These are phyloP conservation scores for Gallinago stenura DNA, from an alignment of 2,797 vertebrate species.

Conservation along the genomic window DNA sequence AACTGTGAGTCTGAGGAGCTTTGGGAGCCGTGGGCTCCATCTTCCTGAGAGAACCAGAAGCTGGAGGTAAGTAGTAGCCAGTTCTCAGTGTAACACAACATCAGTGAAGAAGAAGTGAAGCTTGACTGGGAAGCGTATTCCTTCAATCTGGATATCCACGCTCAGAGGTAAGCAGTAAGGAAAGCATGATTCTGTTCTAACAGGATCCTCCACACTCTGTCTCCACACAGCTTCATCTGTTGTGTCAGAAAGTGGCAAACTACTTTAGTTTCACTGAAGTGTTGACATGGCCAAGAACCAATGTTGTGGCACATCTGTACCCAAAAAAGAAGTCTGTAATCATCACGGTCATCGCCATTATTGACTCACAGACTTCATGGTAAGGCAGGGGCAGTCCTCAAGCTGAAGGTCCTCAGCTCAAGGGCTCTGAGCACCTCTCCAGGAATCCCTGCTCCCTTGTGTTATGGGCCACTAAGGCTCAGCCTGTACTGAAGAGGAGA, in stretches of 20 bases:
- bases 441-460: not conserved
- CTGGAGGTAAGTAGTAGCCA: not conserved
- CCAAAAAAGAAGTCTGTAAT: not conserved
- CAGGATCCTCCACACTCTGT: not conserved
- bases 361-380: not conserved
- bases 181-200: not conserved
- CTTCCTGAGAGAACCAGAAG: not conserved
- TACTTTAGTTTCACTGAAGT: not conserved
- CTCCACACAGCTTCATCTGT: not conserved
- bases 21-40: not conserved
- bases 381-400: not conserved
- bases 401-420: not conserved
- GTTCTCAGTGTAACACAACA: not conserved
- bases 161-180: not conserved
- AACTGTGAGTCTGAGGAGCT: not conserved
- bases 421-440: not conserved
- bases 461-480: not conserved
- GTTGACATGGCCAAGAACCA: not conserved
- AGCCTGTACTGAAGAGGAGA: not conserved
- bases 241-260: not conserved
- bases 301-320: not conserved
- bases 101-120: not conserved
- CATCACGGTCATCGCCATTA: not conserved
- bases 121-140: not conserved
- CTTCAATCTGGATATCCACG: not conserved